A percentile compares a stretch with the other conserved stretches of the same genome.
Evolutionary conservation across 2,113 vertebrate species (phyloP).

Genomic region (Tonatia bakeri): DNA sequence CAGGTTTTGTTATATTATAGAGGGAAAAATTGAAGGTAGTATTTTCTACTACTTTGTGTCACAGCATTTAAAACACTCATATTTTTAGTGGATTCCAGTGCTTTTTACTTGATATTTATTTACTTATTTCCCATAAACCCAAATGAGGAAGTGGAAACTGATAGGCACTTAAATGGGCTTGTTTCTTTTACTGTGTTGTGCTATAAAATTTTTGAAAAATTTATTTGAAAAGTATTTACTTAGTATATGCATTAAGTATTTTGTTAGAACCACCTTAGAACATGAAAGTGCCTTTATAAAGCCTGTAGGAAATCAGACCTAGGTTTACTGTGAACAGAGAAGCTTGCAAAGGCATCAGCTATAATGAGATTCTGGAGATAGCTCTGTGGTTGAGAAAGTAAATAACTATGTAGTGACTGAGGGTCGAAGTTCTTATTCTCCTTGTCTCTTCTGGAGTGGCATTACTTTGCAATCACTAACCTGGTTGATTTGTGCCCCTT

Average conservation of each 20-base stretch:
- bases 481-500: neutral
- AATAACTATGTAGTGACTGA: neutral
- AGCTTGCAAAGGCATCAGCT: neutral
- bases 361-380: neutral
- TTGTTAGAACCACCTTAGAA: slow-evolving; percentile 22
- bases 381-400: neutral
- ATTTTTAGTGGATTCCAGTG: slow-evolving; percentile 39
- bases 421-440: neutral
- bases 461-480: neutral
- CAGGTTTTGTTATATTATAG: slow-evolving; percentile 45
- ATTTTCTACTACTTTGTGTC: slow-evolving; percentile 10
- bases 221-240: slow-evolving; percentile 53
- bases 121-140: slow-evolving; percentile 50
- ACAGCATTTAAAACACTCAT: neutral
- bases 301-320: neutral
- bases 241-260: slow-evolving; percentile 27
- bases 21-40: neutral
- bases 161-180: neutral
- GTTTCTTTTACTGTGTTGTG: slow-evolving; percentile 17
- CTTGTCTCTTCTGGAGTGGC: neutral
- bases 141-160: slow-evolving; percentile 40
- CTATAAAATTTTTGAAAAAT: slow-evolving; percentile 26
- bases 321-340: neutral
- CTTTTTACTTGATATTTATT: slow-evolving; percentile 56
- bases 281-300: neutral